A percentile compares a stretch with the other conserved stretches of the same genome.
Conservation (phyloP, 1,140 invertebrate genomes). For the Eumaeus atala region DNA sequence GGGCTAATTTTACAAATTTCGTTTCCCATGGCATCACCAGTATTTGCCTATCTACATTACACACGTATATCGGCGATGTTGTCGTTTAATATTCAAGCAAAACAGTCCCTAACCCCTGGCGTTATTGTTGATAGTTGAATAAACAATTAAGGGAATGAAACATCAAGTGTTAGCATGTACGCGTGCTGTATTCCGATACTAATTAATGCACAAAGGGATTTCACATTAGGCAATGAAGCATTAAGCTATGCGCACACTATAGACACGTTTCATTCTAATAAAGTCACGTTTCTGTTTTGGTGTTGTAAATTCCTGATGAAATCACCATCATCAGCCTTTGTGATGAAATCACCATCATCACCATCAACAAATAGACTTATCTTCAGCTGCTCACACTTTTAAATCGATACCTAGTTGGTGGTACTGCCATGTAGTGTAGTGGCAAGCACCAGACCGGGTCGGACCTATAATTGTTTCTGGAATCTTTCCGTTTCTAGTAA, state of each 20-base stretch:
- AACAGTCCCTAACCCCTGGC: not conserved
- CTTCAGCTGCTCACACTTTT: too few species aligned
- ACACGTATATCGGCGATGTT: not conserved
- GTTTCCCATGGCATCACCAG: slow-evolving; percentile 16
- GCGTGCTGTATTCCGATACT: slow-evolving; percentile 28
- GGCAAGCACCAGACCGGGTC: too few species aligned
- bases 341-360: too few species aligned
- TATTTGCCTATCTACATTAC: slow-evolving; percentile 20
- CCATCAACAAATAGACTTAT: too few species aligned
- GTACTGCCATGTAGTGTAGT: too few species aligned
- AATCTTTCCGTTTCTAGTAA: too few species aligned
- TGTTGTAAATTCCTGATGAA: not conserved
- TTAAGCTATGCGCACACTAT: slow-evolving; percentile 20
- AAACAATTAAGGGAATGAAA: slow-evolving; percentile 1
- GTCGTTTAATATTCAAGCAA: slow-evolving; percentile 9
- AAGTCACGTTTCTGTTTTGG: not conserved
- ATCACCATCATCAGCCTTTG: too few species aligned
- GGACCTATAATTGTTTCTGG: too few species aligned
- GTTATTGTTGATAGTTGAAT: slow-evolving; percentile 12
- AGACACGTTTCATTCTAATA: slow-evolving; percentile 10
- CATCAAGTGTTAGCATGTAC: slow-evolving; percentile 7
- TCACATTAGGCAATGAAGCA: slow-evolving; percentile 36
- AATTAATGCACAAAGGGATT: slow-evolving; percentile 46
- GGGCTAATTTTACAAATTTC: slow-evolving; percentile 6
- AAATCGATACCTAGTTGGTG: too few species aligned